Evolutionary conservation across 2,113 vertebrate genomes (phyloP), one percentile per base, ranked within the genome.

Genomic region (Chascanopsetta lugubris): DNA sequence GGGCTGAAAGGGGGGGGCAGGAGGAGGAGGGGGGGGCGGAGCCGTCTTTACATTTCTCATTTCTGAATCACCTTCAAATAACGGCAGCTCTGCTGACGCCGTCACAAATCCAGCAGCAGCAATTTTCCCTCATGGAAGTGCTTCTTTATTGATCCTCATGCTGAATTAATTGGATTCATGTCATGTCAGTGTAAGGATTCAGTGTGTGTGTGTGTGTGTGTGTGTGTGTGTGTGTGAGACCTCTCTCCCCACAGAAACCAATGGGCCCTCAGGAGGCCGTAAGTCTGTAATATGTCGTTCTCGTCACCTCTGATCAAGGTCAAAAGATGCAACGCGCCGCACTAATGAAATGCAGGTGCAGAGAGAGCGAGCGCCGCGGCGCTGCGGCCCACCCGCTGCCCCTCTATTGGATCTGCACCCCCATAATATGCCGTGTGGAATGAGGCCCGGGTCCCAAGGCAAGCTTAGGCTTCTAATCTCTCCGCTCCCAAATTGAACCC

Each of bases 111-210:
- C 75, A 64, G 82, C 85, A 64, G 82, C 85, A 87, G 86, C 82
- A 83, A 87, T 88, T 89, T 87, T 82, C 79, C 83, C 60, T 70
- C 81, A 80, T 84, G 78, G 80, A 91, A 91, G 88, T 83, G 71
- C 78, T 60, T 75, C 73, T 67, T 80, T 84, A 89, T 91, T 88
- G 89, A 91, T 88, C 80, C 80, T 72, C 72, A 58, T 79, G 67
- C 85, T 60, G 76, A 84, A 87, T 87, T 87, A 87, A 87, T 87
- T 84, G 77, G 82, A 88, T 87, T 83, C 77, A 75, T 76, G 85
- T 88, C 85, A 81, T 75, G 88, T 79, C 82, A 50, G 75, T 50
- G 77, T 59, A 36, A 63, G 77, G 86, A 86, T 85, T 77, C 84
- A 87, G 54, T 51, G 54, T 42, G 49, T 55, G 49, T 59, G 62